Conservation (phyloP, 2,797 vertebrate genomes). For the Glossophaga mutica region DNA sequence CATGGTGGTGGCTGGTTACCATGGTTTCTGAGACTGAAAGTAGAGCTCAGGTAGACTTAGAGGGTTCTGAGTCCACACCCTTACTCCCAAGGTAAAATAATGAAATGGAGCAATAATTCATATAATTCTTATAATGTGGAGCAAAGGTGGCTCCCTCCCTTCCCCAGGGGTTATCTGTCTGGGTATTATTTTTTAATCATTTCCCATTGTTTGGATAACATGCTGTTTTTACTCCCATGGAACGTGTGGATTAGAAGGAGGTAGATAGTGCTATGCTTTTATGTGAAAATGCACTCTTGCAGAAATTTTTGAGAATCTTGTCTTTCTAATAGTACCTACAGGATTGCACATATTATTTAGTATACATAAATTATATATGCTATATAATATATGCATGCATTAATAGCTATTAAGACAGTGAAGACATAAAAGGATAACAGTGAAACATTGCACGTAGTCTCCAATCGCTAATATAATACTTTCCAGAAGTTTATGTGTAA, state of each 20-base stretch:
- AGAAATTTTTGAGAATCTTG: not conserved
- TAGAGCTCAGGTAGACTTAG: not conserved
- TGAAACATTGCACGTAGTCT: not conserved
- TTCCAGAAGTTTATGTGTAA: not conserved
- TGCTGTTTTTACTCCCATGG: not conserved
- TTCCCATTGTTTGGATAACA: not conserved
- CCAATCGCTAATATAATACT: not conserved
- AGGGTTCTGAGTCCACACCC: not conserved
- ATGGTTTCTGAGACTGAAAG: slow-evolving; percentile 59
- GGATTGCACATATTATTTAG: not conserved
- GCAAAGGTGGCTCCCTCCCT: not conserved
- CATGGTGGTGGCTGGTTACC: not conserved
- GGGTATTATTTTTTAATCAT: not conserved
- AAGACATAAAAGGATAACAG: not conserved
- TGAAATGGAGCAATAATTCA: not conserved
- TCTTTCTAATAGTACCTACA: not conserved
- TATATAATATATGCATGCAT: not conserved
- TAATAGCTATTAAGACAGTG: not conserved
- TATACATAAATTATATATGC: not conserved
- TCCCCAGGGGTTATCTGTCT: not conserved
- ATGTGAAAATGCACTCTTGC: not conserved
- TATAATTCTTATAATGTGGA: not conserved
- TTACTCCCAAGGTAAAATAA: not conserved
- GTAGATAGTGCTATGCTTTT: not conserved
- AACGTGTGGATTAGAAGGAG: not conserved